Evolutionary conservation across 2,113 vertebrate genomes (phyloP).

Genomic region (Dromaius novaehollandiae): DNA sequence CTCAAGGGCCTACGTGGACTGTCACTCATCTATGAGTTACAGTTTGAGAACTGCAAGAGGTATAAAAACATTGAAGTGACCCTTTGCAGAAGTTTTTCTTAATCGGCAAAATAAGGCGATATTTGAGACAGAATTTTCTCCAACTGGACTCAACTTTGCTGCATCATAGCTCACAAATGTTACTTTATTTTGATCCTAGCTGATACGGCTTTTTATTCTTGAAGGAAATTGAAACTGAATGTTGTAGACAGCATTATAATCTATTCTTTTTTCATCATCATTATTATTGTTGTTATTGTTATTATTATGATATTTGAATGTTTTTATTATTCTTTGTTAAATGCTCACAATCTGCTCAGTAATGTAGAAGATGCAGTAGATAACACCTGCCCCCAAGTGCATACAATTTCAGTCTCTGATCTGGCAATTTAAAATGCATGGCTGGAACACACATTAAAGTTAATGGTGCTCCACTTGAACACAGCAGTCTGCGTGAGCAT

Average conservation of each 20-base stretch:
- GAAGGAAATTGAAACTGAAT: neutral
- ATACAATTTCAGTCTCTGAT: neutral
- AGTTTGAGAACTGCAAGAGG: neutral
- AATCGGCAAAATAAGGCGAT: neutral
- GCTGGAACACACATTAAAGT: conserved; percentile 26
- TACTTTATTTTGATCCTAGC: neutral
- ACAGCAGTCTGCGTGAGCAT: neutral
- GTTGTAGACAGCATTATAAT: neutral
- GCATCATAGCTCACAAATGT: neutral
- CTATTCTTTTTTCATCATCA: neutral
- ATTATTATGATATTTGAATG: neutral
- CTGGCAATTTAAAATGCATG: neutral
- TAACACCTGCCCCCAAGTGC: neutral
- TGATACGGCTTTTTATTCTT: neutral
- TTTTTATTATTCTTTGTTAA: neutral
- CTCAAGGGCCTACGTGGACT: neutral
- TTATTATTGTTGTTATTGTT: neutral
- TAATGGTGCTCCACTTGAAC: conserved; percentile 6
- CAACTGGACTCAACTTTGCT: neutral
- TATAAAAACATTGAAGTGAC: neutral
- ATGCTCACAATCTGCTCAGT: neutral
- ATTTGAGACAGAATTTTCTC: neutral
- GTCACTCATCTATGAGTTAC: neutral
- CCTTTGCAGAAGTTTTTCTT: neutral
- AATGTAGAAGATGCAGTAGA: neutral